Evolutionary conservation across 2,797 vertebrate species (phyloP), one percentile per base, ranked within the genome.

Genomic region (Pseudochromis fuscus): DNA sequence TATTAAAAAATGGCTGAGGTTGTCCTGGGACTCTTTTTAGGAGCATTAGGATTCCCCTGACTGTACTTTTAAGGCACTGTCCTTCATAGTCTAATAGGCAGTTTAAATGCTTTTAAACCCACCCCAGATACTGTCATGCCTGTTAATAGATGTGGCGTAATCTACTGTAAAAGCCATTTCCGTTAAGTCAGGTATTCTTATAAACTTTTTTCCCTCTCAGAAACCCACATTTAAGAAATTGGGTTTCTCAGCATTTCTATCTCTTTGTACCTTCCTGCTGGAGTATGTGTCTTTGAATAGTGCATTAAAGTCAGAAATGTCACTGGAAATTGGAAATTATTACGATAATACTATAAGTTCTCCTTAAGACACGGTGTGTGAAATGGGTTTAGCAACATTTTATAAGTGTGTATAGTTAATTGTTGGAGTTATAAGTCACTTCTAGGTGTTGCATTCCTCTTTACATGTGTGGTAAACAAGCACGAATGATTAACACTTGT

Each of bases 31-130:
- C 82, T 77, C 72, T 75, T 75, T 84, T 76, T 80, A 72, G 77
- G 60, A 72, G 57, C 71, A 87, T 91, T 86, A 89, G 72, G 80
- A 89, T 87, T 90, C 83, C 79, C 88, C 49, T 66, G 81, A 75
- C 62, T 76, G 73, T 66, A 79, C 84, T 86, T 77, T 81, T 49
- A 75, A 82, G 81, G 49, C 44, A 30, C 73, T 81, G 90, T 89
- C 89, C 87, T 91, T 91, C 89, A 91, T 89, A 81, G 79, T 81
- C 81, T 87, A 91, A 89, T 78, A 86, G 77, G 81, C 77, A 87
- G 76, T 87, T 91, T 85, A 84, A 89, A 89, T 85, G 81, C 81
- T 82, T 86, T 81, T 77, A 91, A 77, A 88, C 37, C 78, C 56
- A 77, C 69, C 82, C 58, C 77, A 78, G 78, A 89, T 75, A 70